phyloP scores from a whole-genome alignment of 1,140 invertebrate genomes.

The Conus ventricosus region DNA sequence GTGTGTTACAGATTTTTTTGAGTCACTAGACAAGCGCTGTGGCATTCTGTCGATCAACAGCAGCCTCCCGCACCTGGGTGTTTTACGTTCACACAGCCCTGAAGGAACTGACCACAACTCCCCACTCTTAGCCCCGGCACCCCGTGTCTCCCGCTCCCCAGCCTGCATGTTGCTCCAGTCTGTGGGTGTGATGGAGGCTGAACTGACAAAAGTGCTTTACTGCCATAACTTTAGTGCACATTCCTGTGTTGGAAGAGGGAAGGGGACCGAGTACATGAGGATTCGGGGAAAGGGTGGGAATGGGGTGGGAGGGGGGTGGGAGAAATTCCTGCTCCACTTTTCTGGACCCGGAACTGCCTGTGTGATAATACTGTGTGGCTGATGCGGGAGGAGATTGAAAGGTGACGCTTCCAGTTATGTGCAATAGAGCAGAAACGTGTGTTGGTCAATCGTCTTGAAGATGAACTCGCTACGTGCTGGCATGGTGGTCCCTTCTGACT shows the following conservation, averaged over 20 bases:
- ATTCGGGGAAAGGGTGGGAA: not conserved
- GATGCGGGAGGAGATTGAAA: not conserved
- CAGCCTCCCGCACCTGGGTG: constrained; percentile 83
- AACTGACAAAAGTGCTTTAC: not conserved
- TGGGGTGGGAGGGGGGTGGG: not conserved
- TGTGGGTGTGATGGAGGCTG: not conserved
- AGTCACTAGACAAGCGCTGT: constrained; percentile 83
- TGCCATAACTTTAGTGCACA: constrained; percentile 1
- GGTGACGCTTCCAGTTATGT: not conserved
- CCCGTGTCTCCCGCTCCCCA: not conserved
- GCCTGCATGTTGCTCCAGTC: not conserved
- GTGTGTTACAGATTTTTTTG: constrained; percentile 84
- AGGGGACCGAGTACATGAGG: not conserved
- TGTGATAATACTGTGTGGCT: not conserved
- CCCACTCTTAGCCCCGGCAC: not conserved
- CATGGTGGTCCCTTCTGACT: not conserved
- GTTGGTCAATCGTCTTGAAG: not conserved
- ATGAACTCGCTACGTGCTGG: not conserved
- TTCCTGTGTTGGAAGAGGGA: not conserved
- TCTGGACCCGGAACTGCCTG: not conserved
- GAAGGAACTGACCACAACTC: not conserved
- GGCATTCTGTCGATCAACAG: constrained; percentile 86
- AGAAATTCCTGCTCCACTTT: not conserved
- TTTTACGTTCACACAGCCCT: constrained; percentile 85
- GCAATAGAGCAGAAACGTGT: not conserved